Base-by-base conservation (phyloP, 2,888 invertebrate genomes). In the Drosophila aldrichi region DNA sequence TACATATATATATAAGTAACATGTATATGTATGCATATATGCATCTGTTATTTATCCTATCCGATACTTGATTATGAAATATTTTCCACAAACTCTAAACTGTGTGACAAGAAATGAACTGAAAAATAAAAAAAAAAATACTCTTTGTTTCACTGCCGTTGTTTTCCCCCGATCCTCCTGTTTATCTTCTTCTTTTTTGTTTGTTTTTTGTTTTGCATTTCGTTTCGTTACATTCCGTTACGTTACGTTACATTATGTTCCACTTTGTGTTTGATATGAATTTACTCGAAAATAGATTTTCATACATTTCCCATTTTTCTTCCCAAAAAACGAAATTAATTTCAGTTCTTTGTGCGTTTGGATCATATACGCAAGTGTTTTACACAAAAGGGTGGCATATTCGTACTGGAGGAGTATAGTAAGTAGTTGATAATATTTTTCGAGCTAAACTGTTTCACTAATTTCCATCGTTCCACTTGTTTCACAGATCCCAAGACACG, bases 351-450 rank as follows among this genome's bases (percentile, higher is more conserved):
- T 95, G 98, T 99, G 93, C 97, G 98, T 93, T 96, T 99, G 94
- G 97, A 98, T 94, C 98, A 99, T 94, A 99, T 99, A 94, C 96
- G 98, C 94, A 99, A 99, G 94, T 99, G 99, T 95, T 99, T 99
- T 95, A 99, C 99, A 73, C 98, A 98, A 94, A 99, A 98, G 94
- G 99, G 99, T 93, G 98, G 98, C 93, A 97, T 99, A 94, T 99
- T 99, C 95, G 97, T 99, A 92, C 95, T 99, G 93, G 99, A 99
- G 95, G 99, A 99, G 96, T 99, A 97, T 94, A 99, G 99, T 99
- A 95, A 98, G 98, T 97, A 18, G 20, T 6, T 7, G 22, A 12
- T 12, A 14, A 38, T 16, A 44, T 22, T 14, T 6, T 12, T 20
- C 20, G 20, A 14, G 7, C 14, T 22, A 3, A 44, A 14, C 7